These are phyloP conservation scores for Falco berigora DNA, from an alignment of 2,797 vertebrate species.

Conservation along the genomic window DNA sequence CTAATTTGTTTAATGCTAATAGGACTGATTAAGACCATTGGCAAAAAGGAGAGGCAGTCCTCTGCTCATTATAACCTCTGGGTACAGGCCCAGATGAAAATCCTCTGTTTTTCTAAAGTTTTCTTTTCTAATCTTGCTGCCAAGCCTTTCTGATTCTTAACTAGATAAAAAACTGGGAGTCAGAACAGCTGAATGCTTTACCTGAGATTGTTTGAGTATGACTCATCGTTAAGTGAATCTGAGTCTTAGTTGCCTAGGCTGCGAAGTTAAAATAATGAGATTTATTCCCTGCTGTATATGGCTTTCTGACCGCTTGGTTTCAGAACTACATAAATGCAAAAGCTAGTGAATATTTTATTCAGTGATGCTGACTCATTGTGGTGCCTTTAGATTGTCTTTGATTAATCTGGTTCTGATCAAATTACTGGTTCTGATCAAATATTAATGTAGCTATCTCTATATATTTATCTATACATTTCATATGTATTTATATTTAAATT, in stretches of 20 bases:
- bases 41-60: background rate
- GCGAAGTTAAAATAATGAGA: background rate
- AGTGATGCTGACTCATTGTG: background rate
- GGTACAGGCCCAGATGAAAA: background rate
- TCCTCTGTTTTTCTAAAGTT: background rate
- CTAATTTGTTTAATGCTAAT: background rate
- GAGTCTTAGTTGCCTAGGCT: background rate
- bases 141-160: background rate
- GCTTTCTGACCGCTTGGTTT: background rate
- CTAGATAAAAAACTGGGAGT: background rate
- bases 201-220: background rate
- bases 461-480: background rate
- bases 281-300: background rate
- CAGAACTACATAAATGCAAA: background rate
- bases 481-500: conserved; percentile 28
- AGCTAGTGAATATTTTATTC: background rate
- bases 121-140: background rate
- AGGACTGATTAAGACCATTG: background rate
- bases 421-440: background rate
- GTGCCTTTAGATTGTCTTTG: background rate
- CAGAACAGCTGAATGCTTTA: background rate
- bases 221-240: background rate
- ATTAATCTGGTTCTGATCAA: background rate
- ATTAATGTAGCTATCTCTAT: background rate
- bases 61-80: background rate